Evolutionary conservation across 2,113 vertebrate species (phyloP).

Genomic region (Mirounga angustirostris): DNA sequence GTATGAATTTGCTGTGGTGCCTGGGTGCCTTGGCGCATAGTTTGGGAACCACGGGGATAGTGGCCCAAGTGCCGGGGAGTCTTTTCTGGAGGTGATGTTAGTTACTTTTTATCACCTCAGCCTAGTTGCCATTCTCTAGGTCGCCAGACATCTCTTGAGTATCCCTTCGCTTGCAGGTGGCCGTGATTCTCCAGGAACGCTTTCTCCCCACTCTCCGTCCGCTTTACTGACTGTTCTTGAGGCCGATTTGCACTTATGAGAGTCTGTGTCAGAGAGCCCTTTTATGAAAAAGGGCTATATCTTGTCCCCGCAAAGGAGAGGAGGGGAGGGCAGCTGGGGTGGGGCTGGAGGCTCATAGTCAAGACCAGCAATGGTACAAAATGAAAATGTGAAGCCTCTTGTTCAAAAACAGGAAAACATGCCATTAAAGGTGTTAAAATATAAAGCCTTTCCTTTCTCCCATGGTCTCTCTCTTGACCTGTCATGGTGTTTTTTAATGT

Average conservation of each 20-base stretch:
- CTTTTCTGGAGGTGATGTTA: neutral
- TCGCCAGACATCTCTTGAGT: neutral
- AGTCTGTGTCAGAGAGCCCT: neutral
- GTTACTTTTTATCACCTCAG: neutral
- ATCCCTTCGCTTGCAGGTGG: neutral
- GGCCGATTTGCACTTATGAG: neutral
- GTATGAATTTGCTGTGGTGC: neutral
- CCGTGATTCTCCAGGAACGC: neutral
- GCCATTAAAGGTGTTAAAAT: neutral
- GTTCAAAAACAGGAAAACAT: neutral
- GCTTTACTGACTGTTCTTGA: neutral
- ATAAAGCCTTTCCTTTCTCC: neutral
- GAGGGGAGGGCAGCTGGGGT: neutral
- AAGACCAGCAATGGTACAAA: neutral
- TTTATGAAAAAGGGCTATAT: neutral
- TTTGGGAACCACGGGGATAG: neutral
- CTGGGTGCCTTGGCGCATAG: neutral
- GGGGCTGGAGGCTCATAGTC: neutral
- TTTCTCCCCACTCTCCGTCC: neutral
- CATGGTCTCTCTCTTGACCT: neutral
- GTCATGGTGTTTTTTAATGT: neutral
- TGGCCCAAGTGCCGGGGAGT: conserved; percentile 8
- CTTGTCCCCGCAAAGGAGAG: neutral
- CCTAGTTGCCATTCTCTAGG: neutral
- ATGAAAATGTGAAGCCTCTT: neutral